Conservation (phyloP, 2,113 vertebrate species). For the Neodon shergylaensis region DNA sequence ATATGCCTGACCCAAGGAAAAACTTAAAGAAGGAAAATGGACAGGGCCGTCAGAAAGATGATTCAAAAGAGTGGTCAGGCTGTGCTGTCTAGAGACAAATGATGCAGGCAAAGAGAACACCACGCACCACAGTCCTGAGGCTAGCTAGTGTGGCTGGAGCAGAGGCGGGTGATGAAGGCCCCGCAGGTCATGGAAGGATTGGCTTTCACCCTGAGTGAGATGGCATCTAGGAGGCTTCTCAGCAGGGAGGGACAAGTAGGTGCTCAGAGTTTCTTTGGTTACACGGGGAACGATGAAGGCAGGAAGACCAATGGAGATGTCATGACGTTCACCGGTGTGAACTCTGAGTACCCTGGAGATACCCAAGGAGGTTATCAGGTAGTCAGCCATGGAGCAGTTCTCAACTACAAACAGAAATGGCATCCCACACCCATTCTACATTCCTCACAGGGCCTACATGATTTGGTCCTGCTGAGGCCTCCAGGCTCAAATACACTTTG, state of each 20-base stretch:
- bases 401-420: background rate
- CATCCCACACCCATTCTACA: background rate
- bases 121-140: background rate
- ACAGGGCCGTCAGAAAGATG: background rate
- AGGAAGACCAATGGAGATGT: background rate
- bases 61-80: background rate
- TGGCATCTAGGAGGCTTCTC: background rate
- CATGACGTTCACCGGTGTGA: background rate
- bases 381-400: background rate
- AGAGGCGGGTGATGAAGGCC: background rate
- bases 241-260: background rate
- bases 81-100: background rate
- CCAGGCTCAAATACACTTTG: background rate
- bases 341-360: background rate
- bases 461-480: background rate
- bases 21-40: background rate
- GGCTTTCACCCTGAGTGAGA: background rate
- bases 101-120: background rate
- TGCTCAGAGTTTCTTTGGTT: background rate
- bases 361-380: background rate
- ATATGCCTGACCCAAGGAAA: background rate
- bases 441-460: background rate
- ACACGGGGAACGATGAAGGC: background rate
- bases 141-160: background rate
- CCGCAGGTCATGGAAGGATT: background rate